Percentiles rank a stretch among this genome's conserved stretches.
Evolutionary conservation across 2,113 vertebrate species (phyloP).

Genomic region (Micromys minutus): DNA sequence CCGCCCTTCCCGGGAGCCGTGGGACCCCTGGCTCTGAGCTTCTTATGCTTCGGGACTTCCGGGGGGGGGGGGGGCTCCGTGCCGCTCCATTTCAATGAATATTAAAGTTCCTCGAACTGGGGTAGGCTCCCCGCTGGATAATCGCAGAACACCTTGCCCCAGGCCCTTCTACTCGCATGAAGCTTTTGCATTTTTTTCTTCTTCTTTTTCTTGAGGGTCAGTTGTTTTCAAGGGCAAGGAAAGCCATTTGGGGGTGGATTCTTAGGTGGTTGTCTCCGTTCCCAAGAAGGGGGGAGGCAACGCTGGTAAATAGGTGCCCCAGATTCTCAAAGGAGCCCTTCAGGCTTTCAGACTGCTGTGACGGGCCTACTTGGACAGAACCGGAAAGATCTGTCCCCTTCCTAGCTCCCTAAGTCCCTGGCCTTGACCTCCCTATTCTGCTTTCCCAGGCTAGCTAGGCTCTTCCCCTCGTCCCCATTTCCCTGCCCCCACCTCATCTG

Average conservation of each 20-base stretch:
- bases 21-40: not conserved
- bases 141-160: not conserved
- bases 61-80: not conserved
- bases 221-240: conserved; percentile 13
- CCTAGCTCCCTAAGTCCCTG: not conserved
- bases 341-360: not conserved
- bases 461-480: not conserved
- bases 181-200: not conserved
- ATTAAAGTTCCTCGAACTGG: not conserved
- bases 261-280: not conserved
- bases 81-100: not conserved
- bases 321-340: not conserved
- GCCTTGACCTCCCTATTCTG: not conserved
- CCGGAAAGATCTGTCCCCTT: not conserved
- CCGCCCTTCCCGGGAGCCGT: not conserved
- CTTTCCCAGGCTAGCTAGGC: not conserved
- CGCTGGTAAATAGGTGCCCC: not conserved
- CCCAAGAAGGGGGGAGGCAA: not conserved
- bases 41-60: not conserved
- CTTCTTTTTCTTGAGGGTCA: not conserved
- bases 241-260: not conserved
- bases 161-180: too few relatives aligned
- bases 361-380: not conserved
- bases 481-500: not conserved
- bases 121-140: not conserved